These are phyloP conservation scores for Cremastinae sp. DNA, from an alignment of 2,888 invertebrate genomes.

Conservation along the genomic window DNA sequence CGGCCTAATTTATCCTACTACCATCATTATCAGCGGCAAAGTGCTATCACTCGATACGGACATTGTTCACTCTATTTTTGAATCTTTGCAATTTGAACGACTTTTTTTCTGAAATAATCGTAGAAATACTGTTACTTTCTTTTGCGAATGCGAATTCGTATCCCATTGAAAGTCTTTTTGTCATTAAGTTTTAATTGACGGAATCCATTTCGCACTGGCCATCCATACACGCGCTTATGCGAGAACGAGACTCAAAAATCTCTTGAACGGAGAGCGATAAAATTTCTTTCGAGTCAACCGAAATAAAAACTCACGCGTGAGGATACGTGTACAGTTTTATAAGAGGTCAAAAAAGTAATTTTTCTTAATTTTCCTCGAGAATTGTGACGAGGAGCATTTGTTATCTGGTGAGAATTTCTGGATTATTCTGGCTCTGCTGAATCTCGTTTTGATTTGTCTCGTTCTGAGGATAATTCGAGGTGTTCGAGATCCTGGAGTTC, in stretches of 20 bases:
- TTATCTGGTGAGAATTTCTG: slow-evolving; percentile 76
- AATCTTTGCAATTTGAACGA: background rate
- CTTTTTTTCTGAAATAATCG: slow-evolving; percentile 6
- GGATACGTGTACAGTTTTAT: background rate
- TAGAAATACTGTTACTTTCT: slow-evolving; percentile 34
- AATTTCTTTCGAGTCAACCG: slow-evolving; percentile 12
- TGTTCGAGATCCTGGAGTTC: slow-evolving; percentile 69
- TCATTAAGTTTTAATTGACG: slow-evolving; percentile 50
- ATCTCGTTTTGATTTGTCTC: slow-evolving; percentile 69
- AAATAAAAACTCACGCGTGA: slow-evolving; percentile 18
- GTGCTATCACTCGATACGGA: too few relatives aligned
- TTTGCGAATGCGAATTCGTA: background rate
- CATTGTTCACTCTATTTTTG: too few relatives aligned
- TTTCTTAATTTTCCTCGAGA: slow-evolving; percentile 66
- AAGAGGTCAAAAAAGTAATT: slow-evolving; percentile 18
- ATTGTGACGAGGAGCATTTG: slow-evolving; percentile 72
- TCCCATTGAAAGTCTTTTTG: slow-evolving; percentile 29
- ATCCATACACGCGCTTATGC: slow-evolving; percentile 48
- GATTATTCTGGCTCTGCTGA: slow-evolving; percentile 68
- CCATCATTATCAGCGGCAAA: too few relatives aligned
- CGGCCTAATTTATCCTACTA: too few relatives aligned
- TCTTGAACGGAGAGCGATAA: background rate
- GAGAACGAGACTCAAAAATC: slow-evolving; percentile 3
- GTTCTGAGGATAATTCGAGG: slow-evolving; percentile 65
- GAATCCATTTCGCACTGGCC: slow-evolving; percentile 34